Conservation (phyloP, 92 coral and sea anemone genomes). For the Paramuricea clavata region DNA sequence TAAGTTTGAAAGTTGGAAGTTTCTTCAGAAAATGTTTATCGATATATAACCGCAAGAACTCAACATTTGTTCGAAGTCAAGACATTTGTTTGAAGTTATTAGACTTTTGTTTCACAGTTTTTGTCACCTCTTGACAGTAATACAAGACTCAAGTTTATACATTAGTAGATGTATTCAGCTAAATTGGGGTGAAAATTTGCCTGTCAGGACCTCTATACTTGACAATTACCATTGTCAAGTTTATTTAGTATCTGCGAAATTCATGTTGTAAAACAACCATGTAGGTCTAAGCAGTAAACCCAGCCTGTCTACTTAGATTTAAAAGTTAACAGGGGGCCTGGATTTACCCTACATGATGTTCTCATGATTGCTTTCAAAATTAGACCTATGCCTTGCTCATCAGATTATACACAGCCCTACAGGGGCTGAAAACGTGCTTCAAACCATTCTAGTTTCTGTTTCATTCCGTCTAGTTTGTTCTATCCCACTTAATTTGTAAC, state of each 20-base stretch:
- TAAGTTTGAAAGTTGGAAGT: too few relatives aligned
- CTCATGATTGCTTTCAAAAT: conserved; percentile 3
- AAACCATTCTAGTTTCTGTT: neutral
- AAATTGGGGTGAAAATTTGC: neutral
- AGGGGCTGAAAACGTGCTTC: neutral
- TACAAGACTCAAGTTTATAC: too few relatives aligned
- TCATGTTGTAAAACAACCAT: neutral
- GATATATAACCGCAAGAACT: too few relatives aligned
- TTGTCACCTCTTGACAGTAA: too few relatives aligned
- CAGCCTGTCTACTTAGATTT: neutral
- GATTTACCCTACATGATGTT: conserved; percentile 19
- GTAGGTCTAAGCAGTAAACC: conserved; percentile 24
- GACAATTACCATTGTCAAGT: too few relatives aligned
- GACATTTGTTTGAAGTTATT: too few relatives aligned
- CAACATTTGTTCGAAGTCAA: too few relatives aligned
- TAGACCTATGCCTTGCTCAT: neutral
- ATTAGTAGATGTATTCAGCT: too few relatives aligned
- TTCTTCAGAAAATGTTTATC: too few relatives aligned
- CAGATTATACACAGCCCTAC: neutral
- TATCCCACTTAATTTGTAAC: neutral
- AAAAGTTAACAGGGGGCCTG: conserved; percentile 18
- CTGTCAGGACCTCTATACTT: too few relatives aligned
- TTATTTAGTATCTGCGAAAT: neutral
- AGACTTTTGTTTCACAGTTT: too few relatives aligned
- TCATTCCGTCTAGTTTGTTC: neutral